These are phyloP conservation scores for Chrysolina haemoptera DNA, from an alignment of 2,888 invertebrate genomes.

Conservation along the genomic window DNA sequence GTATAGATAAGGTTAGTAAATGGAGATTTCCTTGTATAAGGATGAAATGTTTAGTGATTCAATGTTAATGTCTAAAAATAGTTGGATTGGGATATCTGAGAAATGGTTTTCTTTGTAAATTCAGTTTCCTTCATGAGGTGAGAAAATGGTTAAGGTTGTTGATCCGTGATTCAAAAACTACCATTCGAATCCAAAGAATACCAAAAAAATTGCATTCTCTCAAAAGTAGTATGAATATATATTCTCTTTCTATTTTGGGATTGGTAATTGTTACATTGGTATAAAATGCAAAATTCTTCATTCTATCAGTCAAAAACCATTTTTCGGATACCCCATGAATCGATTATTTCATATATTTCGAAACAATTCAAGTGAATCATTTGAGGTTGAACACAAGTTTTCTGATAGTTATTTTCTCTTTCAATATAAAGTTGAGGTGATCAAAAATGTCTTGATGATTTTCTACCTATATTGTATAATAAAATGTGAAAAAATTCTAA, in stretches of 20 bases:
- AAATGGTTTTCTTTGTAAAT: not conserved
- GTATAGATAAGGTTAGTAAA: conserved; percentile 67
- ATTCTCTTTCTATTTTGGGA: no score
- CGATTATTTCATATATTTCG: not conserved
- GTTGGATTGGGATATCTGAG: not conserved
- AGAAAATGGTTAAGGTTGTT: no score
- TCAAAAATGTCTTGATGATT: not conserved
- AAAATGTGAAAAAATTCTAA: no score
- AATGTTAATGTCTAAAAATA: not conserved
- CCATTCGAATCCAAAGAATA: no score
- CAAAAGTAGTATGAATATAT: no score
- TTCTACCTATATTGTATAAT: no score
- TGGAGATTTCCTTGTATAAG: not conserved
- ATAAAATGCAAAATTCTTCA: no score
- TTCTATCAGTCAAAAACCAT: not conserved
- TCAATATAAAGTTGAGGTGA: not conserved
- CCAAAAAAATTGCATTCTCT: no score
- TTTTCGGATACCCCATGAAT: not conserved
- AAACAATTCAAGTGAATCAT: not conserved
- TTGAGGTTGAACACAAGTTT: not conserved
- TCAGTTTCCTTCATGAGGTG: no score
- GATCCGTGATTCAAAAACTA: no score
- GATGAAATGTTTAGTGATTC: not conserved
- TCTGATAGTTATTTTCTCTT: not conserved
- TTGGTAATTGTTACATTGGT: no score